A percentile compares a stretch with the other conserved stretches of the same genome.
These are phyloP conservation scores for Drosophila nannoptera DNA, from an alignment of 1,140 invertebrate species.

Conservation along the genomic window DNA sequence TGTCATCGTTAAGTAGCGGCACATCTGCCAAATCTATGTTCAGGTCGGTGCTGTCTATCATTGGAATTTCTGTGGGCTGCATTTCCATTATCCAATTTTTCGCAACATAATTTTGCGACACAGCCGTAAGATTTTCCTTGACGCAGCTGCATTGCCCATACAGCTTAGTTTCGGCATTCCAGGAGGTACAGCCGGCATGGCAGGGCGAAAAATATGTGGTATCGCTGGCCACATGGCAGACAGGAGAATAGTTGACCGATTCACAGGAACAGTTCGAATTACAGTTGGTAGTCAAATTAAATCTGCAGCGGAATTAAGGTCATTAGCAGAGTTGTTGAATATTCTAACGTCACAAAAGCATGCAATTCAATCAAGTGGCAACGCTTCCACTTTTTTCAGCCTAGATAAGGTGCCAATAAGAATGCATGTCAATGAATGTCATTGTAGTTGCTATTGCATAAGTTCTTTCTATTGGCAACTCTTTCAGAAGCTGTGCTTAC, in stretches of 20 bases:
- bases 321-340: no score
- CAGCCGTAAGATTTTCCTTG: not conserved
- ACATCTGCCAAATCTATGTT: slow-evolving; percentile 14
- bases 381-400: not conserved
- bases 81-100: not conserved
- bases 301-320: slow-evolving; percentile 59
- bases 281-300: slow-evolving; percentile 80
- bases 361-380: not conserved
- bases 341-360: not conserved
- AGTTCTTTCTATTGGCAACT: not conserved
- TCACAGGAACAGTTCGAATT: slow-evolving; percentile 82
- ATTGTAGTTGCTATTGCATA: no score
- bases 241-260: slow-evolving; percentile 81
- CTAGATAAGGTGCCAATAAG: no score
- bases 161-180: slow-evolving; percentile 56
- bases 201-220: slow-evolving; percentile 83
- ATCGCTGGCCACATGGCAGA: slow-evolving; percentile 81
- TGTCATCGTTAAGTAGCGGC: slow-evolving; percentile 49
- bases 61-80: slow-evolving; percentile 6
- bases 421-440: no score
- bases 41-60: slow-evolving; percentile 1
- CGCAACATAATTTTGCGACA: slow-evolving; percentile 19
- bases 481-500: not conserved
- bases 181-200: slow-evolving; percentile 82
- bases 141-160: slow-evolving; percentile 56